Conservation (phyloP, 2,113 vertebrate genomes). For the Esox niger region DNA sequence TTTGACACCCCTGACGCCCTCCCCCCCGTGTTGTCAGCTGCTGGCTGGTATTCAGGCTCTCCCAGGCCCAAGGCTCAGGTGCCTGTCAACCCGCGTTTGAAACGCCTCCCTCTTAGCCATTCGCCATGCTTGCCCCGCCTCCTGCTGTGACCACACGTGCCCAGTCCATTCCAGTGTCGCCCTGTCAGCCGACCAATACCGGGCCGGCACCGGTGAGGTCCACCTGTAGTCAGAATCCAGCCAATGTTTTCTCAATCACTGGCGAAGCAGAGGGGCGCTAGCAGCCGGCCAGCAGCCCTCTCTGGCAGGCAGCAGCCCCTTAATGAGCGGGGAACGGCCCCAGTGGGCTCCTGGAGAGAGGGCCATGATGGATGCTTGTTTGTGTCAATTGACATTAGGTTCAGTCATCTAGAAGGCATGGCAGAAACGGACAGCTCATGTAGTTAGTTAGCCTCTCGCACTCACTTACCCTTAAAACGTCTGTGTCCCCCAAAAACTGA, state of each 20-base stretch:
- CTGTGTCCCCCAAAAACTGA: too few species aligned
- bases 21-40: slow-evolving; percentile 42
- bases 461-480: too few species aligned
- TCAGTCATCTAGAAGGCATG: slow-evolving; percentile 73
- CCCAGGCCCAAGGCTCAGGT: slow-evolving; percentile 85
- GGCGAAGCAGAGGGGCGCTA: slow-evolving; percentile 68
- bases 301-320: slow-evolving; percentile 71
- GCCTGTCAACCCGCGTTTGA: slow-evolving; percentile 81
- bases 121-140: slow-evolving; percentile 63
- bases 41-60: slow-evolving; percentile 45
- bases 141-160: slow-evolving; percentile 94
- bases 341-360: slow-evolving; percentile 72
- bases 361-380: slow-evolving; percentile 48
- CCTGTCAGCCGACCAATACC: slow-evolving; percentile 41
- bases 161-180: slow-evolving; percentile 78
- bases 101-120: slow-evolving; percentile 82
- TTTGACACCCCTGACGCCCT: slow-evolving; percentile 13
- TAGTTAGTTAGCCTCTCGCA: too few species aligned
- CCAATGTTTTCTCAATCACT: slow-evolving; percentile 34
- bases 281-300: slow-evolving; percentile 73
- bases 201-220: not conserved
- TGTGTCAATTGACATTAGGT: slow-evolving; percentile 67
- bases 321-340: slow-evolving; percentile 85
- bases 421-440: slow-evolving; percentile 32
- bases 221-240: slow-evolving; percentile 10